Evolutionary conservation across 2,888 invertebrate genomes (phyloP).

Genomic region (Acleris sparsana): DNA sequence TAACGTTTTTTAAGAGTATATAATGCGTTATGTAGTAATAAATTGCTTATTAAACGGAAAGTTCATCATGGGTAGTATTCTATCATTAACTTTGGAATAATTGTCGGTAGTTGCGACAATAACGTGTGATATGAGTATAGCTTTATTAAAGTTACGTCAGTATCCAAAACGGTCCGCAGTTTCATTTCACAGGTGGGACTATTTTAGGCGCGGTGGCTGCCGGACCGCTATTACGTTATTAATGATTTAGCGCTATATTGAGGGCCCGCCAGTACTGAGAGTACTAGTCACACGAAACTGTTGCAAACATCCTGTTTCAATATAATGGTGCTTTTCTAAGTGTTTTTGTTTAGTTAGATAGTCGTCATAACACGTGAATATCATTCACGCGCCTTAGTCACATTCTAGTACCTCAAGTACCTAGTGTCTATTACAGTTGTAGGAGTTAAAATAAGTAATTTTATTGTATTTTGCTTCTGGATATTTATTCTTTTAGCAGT

Average conservation of each 20-base stretch:
- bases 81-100: constrained; percentile 9
- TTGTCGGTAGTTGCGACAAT: constrained; percentile 38
- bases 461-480: too few relatives aligned
- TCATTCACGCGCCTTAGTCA: too few relatives aligned
- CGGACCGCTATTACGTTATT: constrained; percentile 37
- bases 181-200: constrained; percentile 42
- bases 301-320: constrained; percentile 4
- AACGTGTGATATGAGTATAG: constrained; percentile 46
- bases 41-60: neutral
- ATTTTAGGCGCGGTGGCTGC: constrained; percentile 41
- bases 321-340: constrained; percentile 18
- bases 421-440: too few relatives aligned
- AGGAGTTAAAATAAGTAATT: too few relatives aligned
- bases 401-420: too few relatives aligned
- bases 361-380: too few relatives aligned
- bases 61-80: constrained; percentile 10
- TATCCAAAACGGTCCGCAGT: constrained; percentile 38
- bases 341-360: neutral
- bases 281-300: neutral
- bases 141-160: constrained; percentile 46
- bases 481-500: too few relatives aligned
- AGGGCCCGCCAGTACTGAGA: neutral
- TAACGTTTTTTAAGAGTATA: neutral
- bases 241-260: constrained; percentile 35
- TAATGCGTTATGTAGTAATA: neutral